Conservation (phyloP, 2,113 vertebrate genomes). For the Pogona vitticeps region DNA sequence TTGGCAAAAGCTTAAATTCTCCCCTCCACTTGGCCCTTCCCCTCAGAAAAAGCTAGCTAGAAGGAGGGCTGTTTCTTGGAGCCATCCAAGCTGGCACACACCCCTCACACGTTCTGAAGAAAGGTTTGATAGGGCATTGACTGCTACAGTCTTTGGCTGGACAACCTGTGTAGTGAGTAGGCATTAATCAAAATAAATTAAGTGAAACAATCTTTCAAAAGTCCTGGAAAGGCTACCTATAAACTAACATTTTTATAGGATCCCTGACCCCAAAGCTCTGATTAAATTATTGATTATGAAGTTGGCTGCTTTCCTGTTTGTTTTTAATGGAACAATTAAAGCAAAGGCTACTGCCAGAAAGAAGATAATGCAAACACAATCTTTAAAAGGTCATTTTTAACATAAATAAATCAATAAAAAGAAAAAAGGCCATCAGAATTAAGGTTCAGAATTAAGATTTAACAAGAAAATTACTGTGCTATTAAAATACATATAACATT, state of each 20-base stretch:
- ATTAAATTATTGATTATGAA: constrained; percentile 73
- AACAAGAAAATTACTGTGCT: constrained; percentile 5
- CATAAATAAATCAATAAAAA: constrained; percentile 51
- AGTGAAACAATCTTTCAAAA: constrained; percentile 52
- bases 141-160: too few relatives aligned
- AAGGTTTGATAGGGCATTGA: background rate
- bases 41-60: too few relatives aligned
- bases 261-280: constrained; percentile 63
- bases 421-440: constrained; percentile 58
- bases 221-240: constrained; percentile 53
- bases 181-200: constrained; percentile 33
- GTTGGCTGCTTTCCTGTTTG: constrained; percentile 67
- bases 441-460: constrained; percentile 34
- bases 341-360: constrained; percentile 67
- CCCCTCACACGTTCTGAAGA: background rate
- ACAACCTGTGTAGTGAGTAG: background rate
- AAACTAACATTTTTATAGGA: constrained; percentile 66
- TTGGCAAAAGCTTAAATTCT: too few relatives aligned
- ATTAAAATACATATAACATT: too few relatives aligned
- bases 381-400: constrained; percentile 67
- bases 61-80: too few relatives aligned
- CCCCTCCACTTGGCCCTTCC: too few relatives aligned
- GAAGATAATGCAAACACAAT: constrained; percentile 53
- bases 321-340: constrained; percentile 68
- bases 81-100: too few relatives aligned